Percentiles rank a stretch among this genome's conserved stretches.
These are phyloP conservation scores for Sphaeridia pumilis DNA, from an alignment of 2,888 invertebrate species.

Conservation along the genomic window DNA sequence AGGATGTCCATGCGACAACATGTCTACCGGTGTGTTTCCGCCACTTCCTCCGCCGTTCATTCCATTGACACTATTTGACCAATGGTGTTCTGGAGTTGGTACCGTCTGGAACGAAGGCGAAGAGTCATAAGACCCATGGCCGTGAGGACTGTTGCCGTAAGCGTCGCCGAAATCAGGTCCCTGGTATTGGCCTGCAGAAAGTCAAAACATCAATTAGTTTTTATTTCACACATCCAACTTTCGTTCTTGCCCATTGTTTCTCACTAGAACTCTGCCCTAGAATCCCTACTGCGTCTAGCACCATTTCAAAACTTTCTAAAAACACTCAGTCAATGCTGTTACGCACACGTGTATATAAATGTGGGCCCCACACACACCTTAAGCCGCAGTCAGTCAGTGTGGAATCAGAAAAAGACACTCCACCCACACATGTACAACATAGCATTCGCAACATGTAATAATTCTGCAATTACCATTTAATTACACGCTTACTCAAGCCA, in stretches of 20 bases:
- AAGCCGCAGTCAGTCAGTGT: too few species aligned
- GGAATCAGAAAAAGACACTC: too few species aligned
- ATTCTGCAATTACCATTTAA: conserved; percentile 16
- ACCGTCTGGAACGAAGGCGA: conserved; percentile 65
- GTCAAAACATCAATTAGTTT: too few species aligned
- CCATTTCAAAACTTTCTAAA: too few species aligned
- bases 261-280: too few species aligned
- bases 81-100: conserved; percentile 43
- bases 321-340: too few species aligned
- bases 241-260: too few species aligned
- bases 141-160: conserved; percentile 41
- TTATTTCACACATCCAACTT: too few species aligned
- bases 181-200: conserved; percentile 36
- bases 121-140: conserved; percentile 50
- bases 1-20: conserved; percentile 46
- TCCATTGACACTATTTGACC: conserved; percentile 26
- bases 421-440: too few species aligned
- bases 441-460: neutral
- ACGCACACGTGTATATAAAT: too few species aligned
- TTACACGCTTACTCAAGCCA: conserved; percentile 27
- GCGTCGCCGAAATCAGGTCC: conserved; percentile 39
- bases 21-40: conserved; percentile 41
- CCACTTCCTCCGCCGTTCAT: conserved; percentile 31
- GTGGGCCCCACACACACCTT: too few species aligned
- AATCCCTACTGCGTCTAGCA: too few species aligned